phyloP scores from a whole-genome alignment of 2,113 vertebrate genomes.

The Fulica atra region DNA sequence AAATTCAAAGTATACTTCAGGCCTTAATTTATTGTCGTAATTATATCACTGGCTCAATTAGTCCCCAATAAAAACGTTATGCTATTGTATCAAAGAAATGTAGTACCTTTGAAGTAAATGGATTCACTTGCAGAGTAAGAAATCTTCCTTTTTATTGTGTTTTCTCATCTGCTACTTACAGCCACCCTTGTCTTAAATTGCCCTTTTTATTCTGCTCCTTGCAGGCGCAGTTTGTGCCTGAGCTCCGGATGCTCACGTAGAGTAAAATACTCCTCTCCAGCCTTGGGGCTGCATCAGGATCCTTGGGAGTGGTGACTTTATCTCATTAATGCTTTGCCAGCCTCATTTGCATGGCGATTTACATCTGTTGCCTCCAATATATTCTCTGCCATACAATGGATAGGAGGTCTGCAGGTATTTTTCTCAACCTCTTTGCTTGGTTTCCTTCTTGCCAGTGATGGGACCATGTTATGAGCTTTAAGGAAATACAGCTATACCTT shows the following conservation, averaged over 20 bases:
- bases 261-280: constrained; percentile 16
- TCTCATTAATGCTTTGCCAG: neutral
- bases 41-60: constrained; percentile 70
- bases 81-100: constrained; percentile 1
- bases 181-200: constrained; percentile 24
- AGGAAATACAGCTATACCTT: neutral
- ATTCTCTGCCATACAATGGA: neutral
- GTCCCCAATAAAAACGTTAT: constrained; percentile 43
- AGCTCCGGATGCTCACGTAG: neutral
- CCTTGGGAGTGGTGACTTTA: constrained; percentile 5
- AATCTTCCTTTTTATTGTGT: constrained; percentile 10
- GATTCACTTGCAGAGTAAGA: constrained; percentile 9
- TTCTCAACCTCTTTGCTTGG: neutral
- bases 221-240: neutral
- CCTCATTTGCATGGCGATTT: constrained; percentile 48
- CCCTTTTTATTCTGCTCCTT: neutral
- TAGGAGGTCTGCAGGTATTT: neutral
- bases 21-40: constrained; percentile 58
- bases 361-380: neutral
- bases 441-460: neutral
- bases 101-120: constrained; percentile 44
- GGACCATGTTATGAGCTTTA: neutral
- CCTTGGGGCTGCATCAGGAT: neutral
- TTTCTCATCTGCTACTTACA: neutral
- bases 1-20: constrained; percentile 48